Conservation (phyloP, 2,113 vertebrate species). For the Chloropsis cyanopogon region DNA sequence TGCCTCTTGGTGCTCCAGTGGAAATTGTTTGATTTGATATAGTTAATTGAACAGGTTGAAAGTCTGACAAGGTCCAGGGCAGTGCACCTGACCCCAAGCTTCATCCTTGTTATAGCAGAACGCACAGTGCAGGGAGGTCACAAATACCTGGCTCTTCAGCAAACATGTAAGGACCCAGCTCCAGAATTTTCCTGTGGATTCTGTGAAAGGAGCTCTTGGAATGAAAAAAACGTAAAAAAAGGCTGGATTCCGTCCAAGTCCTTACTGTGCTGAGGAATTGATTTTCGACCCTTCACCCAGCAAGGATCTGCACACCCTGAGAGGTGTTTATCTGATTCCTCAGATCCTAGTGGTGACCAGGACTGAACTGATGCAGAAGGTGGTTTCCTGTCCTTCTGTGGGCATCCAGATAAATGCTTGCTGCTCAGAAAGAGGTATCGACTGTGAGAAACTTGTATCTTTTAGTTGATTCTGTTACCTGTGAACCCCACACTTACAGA, state of each 20-base stretch:
- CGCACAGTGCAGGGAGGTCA: not conserved
- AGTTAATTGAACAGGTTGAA: not conserved
- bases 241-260: not conserved
- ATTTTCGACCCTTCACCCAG: not conserved
- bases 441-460: not conserved
- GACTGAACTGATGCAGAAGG: not conserved
- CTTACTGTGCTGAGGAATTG: not conserved
- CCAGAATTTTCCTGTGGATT: not conserved
- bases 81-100: not conserved
- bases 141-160: not conserved
- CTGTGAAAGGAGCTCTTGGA: not conserved
- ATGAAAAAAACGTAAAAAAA: not conserved
- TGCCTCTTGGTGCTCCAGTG: not conserved
- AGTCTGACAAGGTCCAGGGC: not conserved
- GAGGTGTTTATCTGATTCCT: not conserved
- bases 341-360: not conserved
- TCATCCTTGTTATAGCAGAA: not conserved
- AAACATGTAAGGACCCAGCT: not conserved
- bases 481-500: not conserved
- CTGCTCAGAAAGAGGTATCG: not conserved
- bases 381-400: not conserved
- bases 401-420: not conserved
- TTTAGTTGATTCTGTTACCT: not conserved
- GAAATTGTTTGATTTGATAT: constrained; percentile 3
- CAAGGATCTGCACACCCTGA: not conserved